Base-by-base conservation (phyloP, 2,797 vertebrate genomes). In the Myotis pilosus region DNA sequence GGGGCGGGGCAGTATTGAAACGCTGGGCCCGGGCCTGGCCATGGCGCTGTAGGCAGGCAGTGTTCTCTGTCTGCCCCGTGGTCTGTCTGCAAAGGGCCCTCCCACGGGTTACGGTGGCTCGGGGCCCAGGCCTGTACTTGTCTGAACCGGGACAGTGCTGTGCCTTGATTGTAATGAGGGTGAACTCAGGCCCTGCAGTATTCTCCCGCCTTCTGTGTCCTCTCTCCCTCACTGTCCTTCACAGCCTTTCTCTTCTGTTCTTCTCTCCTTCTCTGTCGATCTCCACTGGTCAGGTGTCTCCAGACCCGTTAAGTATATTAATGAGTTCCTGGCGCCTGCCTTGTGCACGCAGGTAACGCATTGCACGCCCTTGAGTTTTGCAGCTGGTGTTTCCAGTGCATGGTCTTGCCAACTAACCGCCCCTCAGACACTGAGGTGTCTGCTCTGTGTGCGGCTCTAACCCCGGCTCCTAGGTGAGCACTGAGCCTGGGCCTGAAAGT, bases 301-400 rank as follows among this genome's bases (percentile, higher is more conserved):
- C 99, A 99, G 99, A 98, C 99, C 99, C 92, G 99, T 99, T 98
- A 99, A 99, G 98, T 99, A 99, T 99, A 97, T 99, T 98, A 99
- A 99, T 97, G 99, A 99, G 98, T 99, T 99, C 99, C 99, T 99
- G 99, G 99, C 98, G 89, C 99, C 99, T 97, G 99, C 99, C 79
- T 98, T 99, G 97, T 99, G 99, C 98, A 99, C 99, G 94, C 99
- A 99, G 99, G 99, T 99, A 99, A 99, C 97, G 97, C 94, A 33
- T 90, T 1, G 33, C 64, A 97, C 95, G 53, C 94, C 93, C 94
- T 94, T 86, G 57, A 44, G 94, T 92, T 93, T 88, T 71, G 89
- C 94, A 62, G 96, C 96, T 86, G 89, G 97, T 55, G 75, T 82
- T 84, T 97, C 89, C 97, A 95, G 97, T 98, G 98, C 98, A 98